Percentiles rank a stretch among this genome's conserved stretches.
Conservation (phyloP, 2,113 vertebrate genomes). For the Syrrhaptes paradoxus region DNA sequence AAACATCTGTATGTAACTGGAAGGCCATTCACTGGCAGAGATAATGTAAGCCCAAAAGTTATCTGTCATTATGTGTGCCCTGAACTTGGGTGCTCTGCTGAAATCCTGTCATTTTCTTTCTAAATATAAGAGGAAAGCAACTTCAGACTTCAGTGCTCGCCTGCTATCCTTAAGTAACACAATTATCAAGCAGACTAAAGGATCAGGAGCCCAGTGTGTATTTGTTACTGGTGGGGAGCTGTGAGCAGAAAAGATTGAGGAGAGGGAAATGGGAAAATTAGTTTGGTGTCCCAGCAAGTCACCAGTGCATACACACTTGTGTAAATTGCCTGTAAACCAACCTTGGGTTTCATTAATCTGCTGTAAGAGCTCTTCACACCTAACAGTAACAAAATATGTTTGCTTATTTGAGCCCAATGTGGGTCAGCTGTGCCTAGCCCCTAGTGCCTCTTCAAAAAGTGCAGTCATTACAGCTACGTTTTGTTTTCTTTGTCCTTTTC, state of each 20-base stretch:
- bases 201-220: neutral
- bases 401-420: neutral
- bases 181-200: neutral
- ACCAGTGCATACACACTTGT: neutral
- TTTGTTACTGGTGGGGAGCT: neutral
- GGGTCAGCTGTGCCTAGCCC: fast-evolving
- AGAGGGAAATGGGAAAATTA: neutral
- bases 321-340: neutral
- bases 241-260: fast-evolving
- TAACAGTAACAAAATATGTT: neutral
- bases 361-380: fast-evolving
- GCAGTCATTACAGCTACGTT: neutral
- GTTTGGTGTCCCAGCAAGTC: neutral
- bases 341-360: neutral
- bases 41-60: neutral
- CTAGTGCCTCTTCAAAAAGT: neutral
- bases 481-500: neutral
- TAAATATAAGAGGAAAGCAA: neutral
- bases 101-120: neutral
- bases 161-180: neutral
- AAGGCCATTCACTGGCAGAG: neutral
- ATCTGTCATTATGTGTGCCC: neutral
- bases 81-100: neutral
- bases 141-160: neutral
- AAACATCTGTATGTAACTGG: neutral